Percentiles rank a stretch among this genome's conserved stretches.
These are phyloP conservation scores for Calameuta pallipes DNA, from an alignment of 2,888 invertebrate genomes.

Conservation along the genomic window DNA sequence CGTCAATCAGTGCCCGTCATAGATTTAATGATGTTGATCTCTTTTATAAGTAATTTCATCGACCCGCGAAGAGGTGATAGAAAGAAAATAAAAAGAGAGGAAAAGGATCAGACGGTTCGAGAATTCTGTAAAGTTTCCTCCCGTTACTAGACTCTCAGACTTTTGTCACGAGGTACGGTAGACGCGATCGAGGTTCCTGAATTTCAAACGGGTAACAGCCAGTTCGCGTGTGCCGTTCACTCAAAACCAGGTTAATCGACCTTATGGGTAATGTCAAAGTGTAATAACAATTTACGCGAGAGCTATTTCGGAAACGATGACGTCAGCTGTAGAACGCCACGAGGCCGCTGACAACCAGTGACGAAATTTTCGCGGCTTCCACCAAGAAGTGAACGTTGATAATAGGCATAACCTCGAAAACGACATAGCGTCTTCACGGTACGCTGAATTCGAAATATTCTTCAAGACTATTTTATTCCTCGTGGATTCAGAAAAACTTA, in stretches of 20 bases:
- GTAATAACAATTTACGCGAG: constrained; percentile 1
- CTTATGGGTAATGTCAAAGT: not conserved
- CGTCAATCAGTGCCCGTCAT: not conserved
- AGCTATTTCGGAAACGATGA: constrained; percentile 53
- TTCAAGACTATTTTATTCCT: too few relatives aligned
- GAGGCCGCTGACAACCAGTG: constrained; percentile 46
- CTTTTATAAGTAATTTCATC: not conserved
- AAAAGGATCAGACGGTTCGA: not conserved
- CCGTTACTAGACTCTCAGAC: not conserved
- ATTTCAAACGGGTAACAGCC: not conserved
- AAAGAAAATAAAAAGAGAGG: not conserved
- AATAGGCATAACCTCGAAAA: not conserved
- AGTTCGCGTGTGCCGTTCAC: not conserved
- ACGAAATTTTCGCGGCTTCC: constrained; percentile 35
- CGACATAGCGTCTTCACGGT: not conserved
- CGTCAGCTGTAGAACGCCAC: constrained; percentile 43
- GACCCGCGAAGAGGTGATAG: not conserved
- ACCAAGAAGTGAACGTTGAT: not conserved
- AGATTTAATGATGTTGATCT: not conserved
- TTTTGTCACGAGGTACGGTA: not conserved
- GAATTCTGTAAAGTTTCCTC: not conserved
- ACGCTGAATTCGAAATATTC: not conserved
- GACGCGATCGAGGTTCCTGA: not conserved
- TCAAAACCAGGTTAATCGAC: not conserved
- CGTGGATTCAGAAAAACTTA: too few relatives aligned